These are phyloP conservation scores for Mellivora capensis DNA, from an alignment of 2,113 vertebrate species.

Conservation along the genomic window DNA sequence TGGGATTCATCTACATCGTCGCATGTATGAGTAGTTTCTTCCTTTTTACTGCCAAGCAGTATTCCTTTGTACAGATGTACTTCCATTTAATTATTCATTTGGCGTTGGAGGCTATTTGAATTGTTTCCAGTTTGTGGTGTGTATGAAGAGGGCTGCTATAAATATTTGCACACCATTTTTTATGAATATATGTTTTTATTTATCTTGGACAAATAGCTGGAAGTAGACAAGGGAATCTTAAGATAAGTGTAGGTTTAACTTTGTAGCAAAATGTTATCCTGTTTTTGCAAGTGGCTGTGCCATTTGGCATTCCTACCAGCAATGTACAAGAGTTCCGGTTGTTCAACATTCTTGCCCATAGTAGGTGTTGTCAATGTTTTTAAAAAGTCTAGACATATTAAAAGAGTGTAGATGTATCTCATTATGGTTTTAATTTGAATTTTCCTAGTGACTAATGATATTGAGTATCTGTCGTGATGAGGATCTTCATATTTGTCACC, in stretches of 20 bases:
- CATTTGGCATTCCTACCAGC: background rate
- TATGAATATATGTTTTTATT: background rate
- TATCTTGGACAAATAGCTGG: constrained; percentile 23
- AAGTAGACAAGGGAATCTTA: background rate
- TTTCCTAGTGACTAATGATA: background rate
- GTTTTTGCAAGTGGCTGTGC: background rate
- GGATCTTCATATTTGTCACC: background rate
- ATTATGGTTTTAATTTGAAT: background rate
- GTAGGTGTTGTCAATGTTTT: background rate
- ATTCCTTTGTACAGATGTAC: background rate
- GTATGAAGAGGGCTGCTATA: background rate
- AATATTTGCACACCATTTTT: background rate
- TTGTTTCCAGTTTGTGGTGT: background rate
- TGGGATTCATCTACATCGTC: background rate
- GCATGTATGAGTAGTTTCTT: background rate
- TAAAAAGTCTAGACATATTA: background rate
- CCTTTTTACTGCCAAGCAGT: background rate
- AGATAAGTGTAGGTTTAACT: background rate
- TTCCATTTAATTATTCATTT: background rate
- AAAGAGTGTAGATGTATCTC: background rate
- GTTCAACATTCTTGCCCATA: background rate
- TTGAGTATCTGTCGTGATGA: background rate
- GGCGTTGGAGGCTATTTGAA: background rate
- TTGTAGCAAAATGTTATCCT: background rate
- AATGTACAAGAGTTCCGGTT: background rate